phyloP scores from a whole-genome alignment of 1,140 invertebrate species.

The Yoshiicerus persimilis region DNA sequence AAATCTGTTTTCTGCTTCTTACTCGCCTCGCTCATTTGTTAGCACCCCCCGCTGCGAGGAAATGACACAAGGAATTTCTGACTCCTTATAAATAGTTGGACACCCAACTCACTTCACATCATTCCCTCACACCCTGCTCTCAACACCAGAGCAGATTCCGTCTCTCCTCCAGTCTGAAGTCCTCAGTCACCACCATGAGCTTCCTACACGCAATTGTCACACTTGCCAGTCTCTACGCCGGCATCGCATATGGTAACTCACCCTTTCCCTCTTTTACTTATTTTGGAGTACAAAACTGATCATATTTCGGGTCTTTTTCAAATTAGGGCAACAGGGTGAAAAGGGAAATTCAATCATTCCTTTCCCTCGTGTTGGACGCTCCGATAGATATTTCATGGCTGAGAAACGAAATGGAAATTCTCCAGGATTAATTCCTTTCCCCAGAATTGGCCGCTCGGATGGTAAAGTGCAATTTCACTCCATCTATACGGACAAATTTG shows the following conservation, averaged over 20 bases:
- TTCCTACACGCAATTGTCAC: constrained; percentile 23
- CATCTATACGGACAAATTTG: background rate
- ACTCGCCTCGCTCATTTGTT: constrained; percentile 23
- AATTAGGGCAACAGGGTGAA: constrained; percentile 36
- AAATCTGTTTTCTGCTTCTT: background rate
- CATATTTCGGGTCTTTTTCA: background rate
- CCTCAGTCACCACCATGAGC: constrained; percentile 27
- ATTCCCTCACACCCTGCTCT: background rate
- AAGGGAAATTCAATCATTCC: constrained; percentile 48
- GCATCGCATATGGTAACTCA: constrained; percentile 21
- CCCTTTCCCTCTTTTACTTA: background rate
- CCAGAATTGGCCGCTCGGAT: constrained; percentile 43
- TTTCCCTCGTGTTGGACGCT: constrained; percentile 44
- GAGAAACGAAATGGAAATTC: constrained; percentile 35
- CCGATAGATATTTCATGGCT: constrained; percentile 32
- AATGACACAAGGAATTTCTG: background rate
- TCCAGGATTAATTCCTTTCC: constrained; percentile 47
- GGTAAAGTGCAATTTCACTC: background rate
- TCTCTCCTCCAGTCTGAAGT: background rate
- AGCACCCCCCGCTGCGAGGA: background rate
- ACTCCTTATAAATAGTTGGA: constrained; percentile 31
- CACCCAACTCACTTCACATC: background rate
- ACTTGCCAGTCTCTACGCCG: constrained; percentile 4
- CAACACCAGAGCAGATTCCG: background rate
- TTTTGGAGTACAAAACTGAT: background rate